Evolutionary conservation across 2,113 vertebrate genomes (phyloP).

Genomic region (Alaudala cheleensis): DNA sequence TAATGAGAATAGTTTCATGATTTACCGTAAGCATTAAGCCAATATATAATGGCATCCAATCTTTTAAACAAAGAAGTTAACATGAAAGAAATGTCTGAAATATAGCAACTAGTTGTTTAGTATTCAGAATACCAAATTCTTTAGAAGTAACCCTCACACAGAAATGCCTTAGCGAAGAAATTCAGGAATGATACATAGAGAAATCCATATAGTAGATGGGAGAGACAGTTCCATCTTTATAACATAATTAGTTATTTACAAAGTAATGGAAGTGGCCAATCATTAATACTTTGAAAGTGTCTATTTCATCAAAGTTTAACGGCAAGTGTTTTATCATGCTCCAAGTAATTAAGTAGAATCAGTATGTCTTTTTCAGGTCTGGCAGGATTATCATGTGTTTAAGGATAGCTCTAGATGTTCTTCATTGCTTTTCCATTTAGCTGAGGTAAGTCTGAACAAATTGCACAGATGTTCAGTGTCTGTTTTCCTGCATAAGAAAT

Average conservation of each 20-base stretch:
- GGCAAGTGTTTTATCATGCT: conserved; percentile 11
- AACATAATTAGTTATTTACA: neutral
- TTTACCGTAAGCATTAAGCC: neutral
- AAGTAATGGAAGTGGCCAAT: neutral
- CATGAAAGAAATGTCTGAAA: neutral
- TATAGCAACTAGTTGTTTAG: neutral
- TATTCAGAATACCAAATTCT: neutral
- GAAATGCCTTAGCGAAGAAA: neutral
- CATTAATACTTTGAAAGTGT: conserved; percentile 5
- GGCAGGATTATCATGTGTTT: neutral
- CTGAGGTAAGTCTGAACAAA: conserved; percentile 34
- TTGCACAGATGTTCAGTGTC: conserved; percentile 19
- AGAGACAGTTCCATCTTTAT: neutral
- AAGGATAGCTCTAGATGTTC: conserved; percentile 22
- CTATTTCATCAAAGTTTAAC: conserved; percentile 22
- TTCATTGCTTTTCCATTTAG: conserved; percentile 2
- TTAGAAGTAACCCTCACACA: neutral
- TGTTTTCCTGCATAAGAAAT: conserved; percentile 22
- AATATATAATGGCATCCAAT: neutral
- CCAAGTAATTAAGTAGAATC: conserved; percentile 39
- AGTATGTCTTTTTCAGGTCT: conserved; percentile 13
- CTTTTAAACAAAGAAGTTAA: neutral
- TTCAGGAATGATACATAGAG: neutral
- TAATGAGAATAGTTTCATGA: neutral
- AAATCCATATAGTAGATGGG: conserved; percentile 2